phyloP scores from a whole-genome alignment of 2,888 invertebrate genomes.

The Teleogryllus oceanicus region DNA sequence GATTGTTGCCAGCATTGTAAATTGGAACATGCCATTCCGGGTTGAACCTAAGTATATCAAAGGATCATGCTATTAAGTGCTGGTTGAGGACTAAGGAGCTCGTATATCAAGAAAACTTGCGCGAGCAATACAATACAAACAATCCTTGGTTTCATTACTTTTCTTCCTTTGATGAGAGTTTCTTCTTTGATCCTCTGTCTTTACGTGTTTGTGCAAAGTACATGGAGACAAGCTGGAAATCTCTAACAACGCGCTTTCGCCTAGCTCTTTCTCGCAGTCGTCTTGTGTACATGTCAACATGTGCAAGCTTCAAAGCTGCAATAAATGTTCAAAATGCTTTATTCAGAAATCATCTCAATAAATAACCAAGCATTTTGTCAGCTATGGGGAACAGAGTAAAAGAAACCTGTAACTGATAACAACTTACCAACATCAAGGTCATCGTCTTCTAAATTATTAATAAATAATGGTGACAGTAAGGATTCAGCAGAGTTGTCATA shows the following conservation, averaged over 20 bases:
- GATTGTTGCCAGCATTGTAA: too few species aligned
- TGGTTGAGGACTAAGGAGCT: too few species aligned
- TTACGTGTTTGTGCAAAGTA: slow-evolving; percentile 67
- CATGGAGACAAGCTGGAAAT: slow-evolving; percentile 83
- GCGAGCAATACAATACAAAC: not conserved
- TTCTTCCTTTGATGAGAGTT: slow-evolving; percentile 72
- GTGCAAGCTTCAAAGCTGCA: slow-evolving; percentile 78
- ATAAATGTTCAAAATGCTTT: slow-evolving; percentile 30
- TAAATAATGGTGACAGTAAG: slow-evolving; percentile 76
- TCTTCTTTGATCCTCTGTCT: slow-evolving; percentile 54
- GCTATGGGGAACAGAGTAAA: not conserved
- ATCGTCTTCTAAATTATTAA: slow-evolving; percentile 79
- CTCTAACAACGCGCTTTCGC: slow-evolving; percentile 83
- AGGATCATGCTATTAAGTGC: too few species aligned
- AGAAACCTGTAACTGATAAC: not conserved
- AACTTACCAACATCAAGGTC: slow-evolving; percentile 76
- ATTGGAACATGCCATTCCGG: too few species aligned
- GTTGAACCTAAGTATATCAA: too few species aligned
- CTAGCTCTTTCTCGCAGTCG: slow-evolving; percentile 79
- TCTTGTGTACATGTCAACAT: slow-evolving; percentile 87
- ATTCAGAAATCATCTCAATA: slow-evolving; percentile 25
- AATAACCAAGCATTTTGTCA: too few species aligned
- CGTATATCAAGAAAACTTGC: too few species aligned
- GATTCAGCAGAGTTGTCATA: slow-evolving; percentile 89
- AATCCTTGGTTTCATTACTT: slow-evolving; percentile 55